These are phyloP conservation scores for Labia minor DNA, from an alignment of 2,888 invertebrate genomes.

Conservation along the genomic window DNA sequence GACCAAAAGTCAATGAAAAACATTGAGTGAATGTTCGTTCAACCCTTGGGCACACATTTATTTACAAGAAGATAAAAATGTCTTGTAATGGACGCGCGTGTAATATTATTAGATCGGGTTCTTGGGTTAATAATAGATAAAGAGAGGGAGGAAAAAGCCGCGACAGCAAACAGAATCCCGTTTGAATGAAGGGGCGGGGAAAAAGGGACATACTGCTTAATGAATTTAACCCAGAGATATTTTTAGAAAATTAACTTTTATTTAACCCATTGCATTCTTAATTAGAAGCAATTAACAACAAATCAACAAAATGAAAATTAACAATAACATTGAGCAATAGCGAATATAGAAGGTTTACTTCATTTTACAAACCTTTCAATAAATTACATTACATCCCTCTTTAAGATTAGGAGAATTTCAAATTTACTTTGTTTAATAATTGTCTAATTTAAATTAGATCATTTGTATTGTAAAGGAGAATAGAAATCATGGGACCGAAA, in stretches of 20 bases:
- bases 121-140: conserved; percentile 8
- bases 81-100: conserved; percentile 8
- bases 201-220: neutral
- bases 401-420: too few species aligned
- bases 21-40: neutral
- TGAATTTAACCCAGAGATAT: conserved; percentile 2
- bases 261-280: neutral
- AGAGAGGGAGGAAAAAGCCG: neutral
- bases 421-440: too few species aligned
- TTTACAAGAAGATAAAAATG: conserved; percentile 1
- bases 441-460: too few species aligned
- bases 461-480: too few species aligned
- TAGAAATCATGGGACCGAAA: too few species aligned
- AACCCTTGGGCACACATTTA: neutral
- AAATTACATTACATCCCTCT: too few species aligned
- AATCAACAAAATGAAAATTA: too few species aligned
- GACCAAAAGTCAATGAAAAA: neutral
- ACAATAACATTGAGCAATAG: too few species aligned
- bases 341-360: too few species aligned
- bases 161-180: neutral
- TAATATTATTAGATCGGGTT: conserved; percentile 8
- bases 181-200: conserved; percentile 1
- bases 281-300: neutral
- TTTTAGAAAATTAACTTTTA: conserved; percentile 4
- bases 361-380: too few species aligned